Evolutionary conservation across 2,797 vertebrate genomes (phyloP).

Genomic region (Alca torda): DNA sequence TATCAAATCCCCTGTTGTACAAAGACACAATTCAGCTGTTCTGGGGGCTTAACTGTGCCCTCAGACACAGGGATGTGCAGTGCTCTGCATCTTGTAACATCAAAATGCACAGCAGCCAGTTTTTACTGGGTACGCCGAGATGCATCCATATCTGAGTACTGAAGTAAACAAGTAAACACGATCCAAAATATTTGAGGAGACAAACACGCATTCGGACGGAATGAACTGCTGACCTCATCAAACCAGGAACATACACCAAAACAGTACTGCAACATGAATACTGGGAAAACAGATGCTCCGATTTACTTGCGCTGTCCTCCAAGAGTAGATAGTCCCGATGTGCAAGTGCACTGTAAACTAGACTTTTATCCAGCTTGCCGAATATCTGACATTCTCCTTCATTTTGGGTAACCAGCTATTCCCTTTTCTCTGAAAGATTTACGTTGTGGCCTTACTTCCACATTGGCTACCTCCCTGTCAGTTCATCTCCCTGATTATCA

Average conservation of each 20-base stretch:
- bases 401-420: not conserved
- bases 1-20: slow-evolving; percentile 63
- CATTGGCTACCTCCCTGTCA: not conserved
- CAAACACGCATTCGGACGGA: not conserved
- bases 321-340: not conserved
- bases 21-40: slow-evolving; percentile 67
- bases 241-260: not conserved
- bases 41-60: slow-evolving; percentile 62
- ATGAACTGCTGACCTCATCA: not conserved
- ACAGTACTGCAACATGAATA: not conserved
- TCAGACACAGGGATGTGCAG: slow-evolving; percentile 52
- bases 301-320: not conserved
- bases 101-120: slow-evolving; percentile 21
- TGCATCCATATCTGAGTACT: not conserved
- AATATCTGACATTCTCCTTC: not conserved
- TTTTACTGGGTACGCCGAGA: not conserved
- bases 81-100: slow-evolving; percentile 39
- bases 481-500: not conserved
- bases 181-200: not conserved
- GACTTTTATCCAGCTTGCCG: not conserved
- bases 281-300: not conserved
- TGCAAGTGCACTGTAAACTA: not conserved
- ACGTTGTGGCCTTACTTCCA: not conserved
- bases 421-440: not conserved
- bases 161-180: slow-evolving; percentile 14